Conservation (phyloP, 2,113 vertebrate species). For the Pollimyrus isidori region DNA sequence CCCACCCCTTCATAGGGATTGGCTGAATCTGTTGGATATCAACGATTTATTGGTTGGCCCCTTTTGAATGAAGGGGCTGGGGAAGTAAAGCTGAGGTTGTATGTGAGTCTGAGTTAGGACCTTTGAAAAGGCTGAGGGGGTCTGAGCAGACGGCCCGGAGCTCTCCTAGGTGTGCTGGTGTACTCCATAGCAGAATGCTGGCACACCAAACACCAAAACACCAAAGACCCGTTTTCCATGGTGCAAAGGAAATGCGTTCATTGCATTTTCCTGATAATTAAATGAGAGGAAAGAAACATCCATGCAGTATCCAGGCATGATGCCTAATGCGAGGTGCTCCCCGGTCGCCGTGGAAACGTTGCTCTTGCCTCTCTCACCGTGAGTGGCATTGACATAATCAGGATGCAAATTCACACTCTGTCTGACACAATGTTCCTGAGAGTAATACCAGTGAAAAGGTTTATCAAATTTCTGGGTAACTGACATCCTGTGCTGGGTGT, state of each 20-base stretch:
- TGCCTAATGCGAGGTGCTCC: not conserved
- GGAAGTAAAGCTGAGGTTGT: not conserved
- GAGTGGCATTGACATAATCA: constrained; percentile 8
- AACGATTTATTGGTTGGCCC: not conserved
- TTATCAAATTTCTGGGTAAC: not conserved
- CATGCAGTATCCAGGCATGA: not conserved
- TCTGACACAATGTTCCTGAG: not conserved
- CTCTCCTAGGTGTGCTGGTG: not conserved
- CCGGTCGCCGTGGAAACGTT: not conserved
- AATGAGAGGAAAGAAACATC: not conserved
- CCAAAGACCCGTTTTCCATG: not conserved
- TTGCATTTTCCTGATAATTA: not conserved
- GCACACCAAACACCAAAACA: not conserved
- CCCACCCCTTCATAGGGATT: not conserved
- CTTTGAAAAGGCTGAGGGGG: not conserved
- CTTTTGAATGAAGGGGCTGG: not conserved
- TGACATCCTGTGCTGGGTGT: not conserved
- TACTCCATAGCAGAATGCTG: not conserved
- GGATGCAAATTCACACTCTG: constrained; percentile 1
- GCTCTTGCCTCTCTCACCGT: not conserved
- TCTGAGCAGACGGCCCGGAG: not conserved
- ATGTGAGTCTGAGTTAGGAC: not conserved
- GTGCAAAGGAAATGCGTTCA: not conserved
- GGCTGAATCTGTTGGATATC: not conserved
- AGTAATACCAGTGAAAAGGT: not conserved